Conservation (phyloP, 2,797 vertebrate species). For the Chelon labrosus region DNA sequence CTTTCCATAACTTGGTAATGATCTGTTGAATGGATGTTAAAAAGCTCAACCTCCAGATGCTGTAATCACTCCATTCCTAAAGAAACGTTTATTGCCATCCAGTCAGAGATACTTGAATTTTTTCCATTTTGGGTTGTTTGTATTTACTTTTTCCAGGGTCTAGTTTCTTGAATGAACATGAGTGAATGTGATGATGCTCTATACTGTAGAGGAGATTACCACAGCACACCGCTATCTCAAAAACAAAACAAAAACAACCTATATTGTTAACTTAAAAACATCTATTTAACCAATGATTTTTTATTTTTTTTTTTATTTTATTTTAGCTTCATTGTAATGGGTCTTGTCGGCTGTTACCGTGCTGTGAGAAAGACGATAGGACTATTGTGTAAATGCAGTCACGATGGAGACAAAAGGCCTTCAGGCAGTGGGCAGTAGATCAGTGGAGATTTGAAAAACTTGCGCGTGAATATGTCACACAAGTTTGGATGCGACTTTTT, state of each 20-base stretch:
- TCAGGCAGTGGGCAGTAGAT: conserved; percentile 48
- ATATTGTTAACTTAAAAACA: conserved; percentile 73
- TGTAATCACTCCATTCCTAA: conserved; percentile 77
- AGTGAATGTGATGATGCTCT: conserved; percentile 79
- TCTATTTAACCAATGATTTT: conserved; percentile 72
- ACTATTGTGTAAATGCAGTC: conserved; percentile 67
- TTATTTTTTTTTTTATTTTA: conserved; percentile 24
- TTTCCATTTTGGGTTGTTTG: conserved; percentile 71
- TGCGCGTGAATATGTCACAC: conserved; percentile 60
- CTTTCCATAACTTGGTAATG: conserved; percentile 61
- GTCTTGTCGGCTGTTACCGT: conserved; percentile 54
- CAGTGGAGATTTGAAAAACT: conserved; percentile 54
- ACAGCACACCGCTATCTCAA: conserved; percentile 74
- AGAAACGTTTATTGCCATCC: conserved; percentile 75
- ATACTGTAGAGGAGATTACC: conserved; percentile 73
- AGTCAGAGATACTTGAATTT: conserved; percentile 85
- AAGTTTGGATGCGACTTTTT: conserved; percentile 54
- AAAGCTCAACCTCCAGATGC: conserved; percentile 53
- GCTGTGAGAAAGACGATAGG: conserved; percentile 40
- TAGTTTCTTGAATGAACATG: conserved; percentile 73
- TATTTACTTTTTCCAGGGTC: conserved; percentile 61
- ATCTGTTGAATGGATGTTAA: conserved; percentile 57
- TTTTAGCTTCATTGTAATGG: conserved; percentile 56
- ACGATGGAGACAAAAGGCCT: conserved; percentile 48
- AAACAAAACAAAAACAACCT: conserved; percentile 22